Evolutionary conservation across 2,113 vertebrate genomes (phyloP), one percentile per base, ranked within the genome.

Genomic region (Cynoglossus semilaevis): DNA sequence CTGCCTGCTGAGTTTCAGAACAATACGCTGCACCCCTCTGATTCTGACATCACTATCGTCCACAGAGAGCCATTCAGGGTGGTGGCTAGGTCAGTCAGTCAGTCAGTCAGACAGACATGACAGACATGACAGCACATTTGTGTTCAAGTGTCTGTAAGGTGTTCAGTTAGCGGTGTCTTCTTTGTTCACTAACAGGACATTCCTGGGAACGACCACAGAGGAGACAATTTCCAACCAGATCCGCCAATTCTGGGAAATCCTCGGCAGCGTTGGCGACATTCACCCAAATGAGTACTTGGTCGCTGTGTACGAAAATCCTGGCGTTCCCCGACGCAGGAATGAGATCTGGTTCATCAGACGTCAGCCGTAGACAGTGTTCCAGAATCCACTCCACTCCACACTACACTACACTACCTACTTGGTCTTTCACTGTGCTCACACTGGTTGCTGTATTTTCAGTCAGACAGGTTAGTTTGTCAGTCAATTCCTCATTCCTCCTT

Each of bases 281-380:
- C 80, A 69, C 40, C 70, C 5, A 0, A 87, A 89, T 38, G 46
- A 51, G 6, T 94, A 89, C 85, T 84, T 93, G 0, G 91, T 95
- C 14, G 93, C 93, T 0, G 67, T 78, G 3, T 95, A 93, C 0
- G 87, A 94, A 67, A 94, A 95, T n/a, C 94, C 93, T 0, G 85
- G 91, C 2, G 13, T 92, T 0, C 81, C 91, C 0, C 85, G 55
- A 11, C 92, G 90, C 62, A 80, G 92, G 56, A 94, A 94, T 0
- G 94, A 94, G 89, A 92, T 95, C 86, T 95, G 94, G 94, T 93
- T 94, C 76, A 82, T 94, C 66, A 51, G 80, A 14, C 84, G 41
- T 14, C 42, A 81, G 10, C 42, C 44, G 16, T 90, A 79, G 67
- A 48, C 9, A 2, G 9, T 15, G 0, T 67, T 65, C 67, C 60